Conservation (phyloP, 2,113 vertebrate species). For the Pelodiscus sinensis region DNA sequence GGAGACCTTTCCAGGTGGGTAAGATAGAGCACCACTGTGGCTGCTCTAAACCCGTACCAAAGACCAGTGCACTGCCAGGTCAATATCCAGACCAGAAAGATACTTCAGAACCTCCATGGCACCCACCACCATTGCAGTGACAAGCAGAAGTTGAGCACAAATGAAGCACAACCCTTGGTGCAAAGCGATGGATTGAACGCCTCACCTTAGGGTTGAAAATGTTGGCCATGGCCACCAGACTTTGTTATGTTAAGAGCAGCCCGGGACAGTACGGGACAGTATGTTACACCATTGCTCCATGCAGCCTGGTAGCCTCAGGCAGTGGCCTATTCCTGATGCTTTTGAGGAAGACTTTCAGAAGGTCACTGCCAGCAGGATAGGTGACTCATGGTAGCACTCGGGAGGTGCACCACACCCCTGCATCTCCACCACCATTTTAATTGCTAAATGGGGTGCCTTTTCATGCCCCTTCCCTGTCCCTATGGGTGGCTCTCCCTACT, state of each 20-base stretch:
- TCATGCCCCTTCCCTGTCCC: no score
- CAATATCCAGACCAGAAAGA: not conserved
- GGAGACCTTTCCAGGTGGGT: not conserved
- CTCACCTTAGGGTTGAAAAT: not conserved
- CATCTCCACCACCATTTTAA: no score
- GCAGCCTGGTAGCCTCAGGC: not conserved
- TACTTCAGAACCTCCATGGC: not conserved
- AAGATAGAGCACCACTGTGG: accelerated
- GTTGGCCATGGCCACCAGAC: no score
- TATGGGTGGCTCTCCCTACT: no score
- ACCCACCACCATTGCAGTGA: not conserved
- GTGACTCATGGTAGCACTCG: no score
- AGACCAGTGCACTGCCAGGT: not conserved
- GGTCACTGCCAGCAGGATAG: not conserved
- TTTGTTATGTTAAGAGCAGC: not conserved
- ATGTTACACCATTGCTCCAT: not conserved
- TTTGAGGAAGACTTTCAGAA: not conserved
- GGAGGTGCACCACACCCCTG: no score
- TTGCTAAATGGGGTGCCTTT: no score
- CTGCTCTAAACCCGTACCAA: not conserved
- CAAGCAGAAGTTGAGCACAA: not conserved
- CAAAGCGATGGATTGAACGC: not conserved
- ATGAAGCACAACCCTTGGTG: not conserved
- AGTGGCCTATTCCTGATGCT: not conserved
- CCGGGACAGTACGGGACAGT: not conserved